Conservation (phyloP, 1,140 invertebrate genomes). For the Rhysida immarginata region DNA sequence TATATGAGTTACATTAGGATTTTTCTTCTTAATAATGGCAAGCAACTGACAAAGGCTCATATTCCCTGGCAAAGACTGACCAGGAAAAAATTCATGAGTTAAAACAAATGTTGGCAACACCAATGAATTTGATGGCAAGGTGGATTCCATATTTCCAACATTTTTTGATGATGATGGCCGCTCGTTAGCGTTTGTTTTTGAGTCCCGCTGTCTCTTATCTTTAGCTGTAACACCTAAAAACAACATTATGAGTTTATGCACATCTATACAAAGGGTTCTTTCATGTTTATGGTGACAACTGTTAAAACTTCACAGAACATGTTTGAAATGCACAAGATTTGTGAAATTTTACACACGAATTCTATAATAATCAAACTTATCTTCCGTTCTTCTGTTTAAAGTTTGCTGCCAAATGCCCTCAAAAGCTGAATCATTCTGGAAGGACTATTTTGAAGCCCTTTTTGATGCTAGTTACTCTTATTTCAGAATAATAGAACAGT, state of each 20-base stretch:
- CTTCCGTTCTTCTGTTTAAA: background rate
- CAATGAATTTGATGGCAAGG: slow-evolving; percentile 30
- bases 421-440: no score
- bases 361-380: background rate
- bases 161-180: slow-evolving; percentile 18
- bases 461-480: no score
- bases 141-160: slow-evolving; percentile 20
- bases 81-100: slow-evolving; percentile 18
- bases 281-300: no score
- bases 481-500: no score
- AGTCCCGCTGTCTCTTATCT: slow-evolving; percentile 33
- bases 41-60: slow-evolving; percentile 45
- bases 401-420: no score
- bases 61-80: slow-evolving; percentile 35
- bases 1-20: slow-evolving; percentile 40
- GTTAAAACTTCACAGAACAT: no score
- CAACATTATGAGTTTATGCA: background rate
- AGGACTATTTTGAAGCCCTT: no score
- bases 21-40: slow-evolving; percentile 37
- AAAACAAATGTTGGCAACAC: slow-evolving; percentile 30
- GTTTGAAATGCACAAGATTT: no score
- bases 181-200: slow-evolving; percentile 44
- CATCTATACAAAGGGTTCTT: no score
- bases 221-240: slow-evolving; percentile 21
- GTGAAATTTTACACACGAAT: no score